Conservation (phyloP, 2,797 vertebrate genomes). For the Spinus pinus region DNA sequence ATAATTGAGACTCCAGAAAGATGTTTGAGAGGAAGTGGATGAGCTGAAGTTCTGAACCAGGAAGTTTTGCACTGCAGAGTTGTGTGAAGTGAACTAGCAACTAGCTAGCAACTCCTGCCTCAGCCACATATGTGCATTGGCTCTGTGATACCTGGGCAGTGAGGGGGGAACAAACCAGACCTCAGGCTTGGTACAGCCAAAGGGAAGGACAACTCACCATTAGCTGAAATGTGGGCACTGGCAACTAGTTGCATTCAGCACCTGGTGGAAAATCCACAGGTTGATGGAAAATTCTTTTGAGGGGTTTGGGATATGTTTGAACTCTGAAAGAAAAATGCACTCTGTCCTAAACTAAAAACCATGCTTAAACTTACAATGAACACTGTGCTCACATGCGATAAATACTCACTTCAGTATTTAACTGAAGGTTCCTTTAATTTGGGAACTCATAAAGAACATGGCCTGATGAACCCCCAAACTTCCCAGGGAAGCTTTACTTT, state of each 20-base stretch:
- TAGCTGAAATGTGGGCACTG: not conserved
- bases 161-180: not conserved
- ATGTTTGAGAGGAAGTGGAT: not conserved
- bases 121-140: not conserved
- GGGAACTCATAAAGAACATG: not conserved
- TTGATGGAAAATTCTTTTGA: not conserved
- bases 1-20: not conserved
- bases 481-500: not conserved
- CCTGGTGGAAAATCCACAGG: accelerated
- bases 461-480: not conserved
- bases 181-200: not conserved
- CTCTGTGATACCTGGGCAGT: not conserved
- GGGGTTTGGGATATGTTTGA: not conserved
- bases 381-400: not conserved
- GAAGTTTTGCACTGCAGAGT: not conserved
- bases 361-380: not conserved
- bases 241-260: accelerated
- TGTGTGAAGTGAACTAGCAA: not conserved
- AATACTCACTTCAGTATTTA: not conserved
- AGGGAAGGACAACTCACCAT: not conserved
- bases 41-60: not conserved
- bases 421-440: not conserved
- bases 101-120: not conserved
- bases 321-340: not conserved
- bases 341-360: not conserved